A percentile compares a stretch with the other conserved stretches of the same genome.
These are phyloP conservation scores for Acanthococcus lagerstroemiae DNA, from an alignment of 2,888 invertebrate species.

Conservation along the genomic window DNA sequence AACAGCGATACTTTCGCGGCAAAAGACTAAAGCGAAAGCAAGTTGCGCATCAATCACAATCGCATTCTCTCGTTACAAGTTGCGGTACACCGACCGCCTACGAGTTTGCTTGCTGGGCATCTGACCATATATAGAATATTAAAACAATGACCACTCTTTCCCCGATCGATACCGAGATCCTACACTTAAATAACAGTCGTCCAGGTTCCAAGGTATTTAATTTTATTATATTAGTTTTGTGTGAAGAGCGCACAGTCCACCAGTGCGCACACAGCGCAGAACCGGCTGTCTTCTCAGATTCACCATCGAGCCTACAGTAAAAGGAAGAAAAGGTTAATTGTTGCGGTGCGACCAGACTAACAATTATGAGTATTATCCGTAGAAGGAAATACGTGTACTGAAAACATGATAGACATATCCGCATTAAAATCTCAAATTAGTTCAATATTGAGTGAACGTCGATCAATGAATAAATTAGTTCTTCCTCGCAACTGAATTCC, in stretches of 20 bases:
- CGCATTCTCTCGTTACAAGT: constrained; percentile 28
- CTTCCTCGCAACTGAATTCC: not conserved
- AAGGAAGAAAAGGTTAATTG: constrained; percentile 25
- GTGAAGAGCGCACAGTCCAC: constrained; percentile 11
- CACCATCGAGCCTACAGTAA: constrained; percentile 8
- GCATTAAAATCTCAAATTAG: constrained; percentile 27
- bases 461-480: constrained; percentile 7
- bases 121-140: constrained; percentile 28
- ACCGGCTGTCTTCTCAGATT: constrained; percentile 17
- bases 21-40: constrained; percentile 26
- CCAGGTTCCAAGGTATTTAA: constrained; percentile 16
- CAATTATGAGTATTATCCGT: constrained; percentile 22
- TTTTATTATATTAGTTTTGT: constrained; percentile 29
- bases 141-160: constrained; percentile 23
- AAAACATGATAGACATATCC: constrained; percentile 9
- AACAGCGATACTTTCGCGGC: constrained; percentile 27
- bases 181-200: constrained; percentile 24
- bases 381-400: constrained; percentile 28
- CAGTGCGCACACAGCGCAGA: not conserved
- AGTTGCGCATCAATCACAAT: constrained; percentile 29
- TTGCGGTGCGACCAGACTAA: constrained; percentile 21
- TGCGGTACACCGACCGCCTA: constrained; percentile 28
- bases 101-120: constrained; percentile 22
- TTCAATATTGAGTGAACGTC: constrained; percentile 2
- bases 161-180: constrained; percentile 23